Percentiles rank a stretch among this genome's conserved stretches.
These are phyloP conservation scores for Pomacea canaliculata DNA, from an alignment of 2,888 invertebrate species.

Conservation along the genomic window DNA sequence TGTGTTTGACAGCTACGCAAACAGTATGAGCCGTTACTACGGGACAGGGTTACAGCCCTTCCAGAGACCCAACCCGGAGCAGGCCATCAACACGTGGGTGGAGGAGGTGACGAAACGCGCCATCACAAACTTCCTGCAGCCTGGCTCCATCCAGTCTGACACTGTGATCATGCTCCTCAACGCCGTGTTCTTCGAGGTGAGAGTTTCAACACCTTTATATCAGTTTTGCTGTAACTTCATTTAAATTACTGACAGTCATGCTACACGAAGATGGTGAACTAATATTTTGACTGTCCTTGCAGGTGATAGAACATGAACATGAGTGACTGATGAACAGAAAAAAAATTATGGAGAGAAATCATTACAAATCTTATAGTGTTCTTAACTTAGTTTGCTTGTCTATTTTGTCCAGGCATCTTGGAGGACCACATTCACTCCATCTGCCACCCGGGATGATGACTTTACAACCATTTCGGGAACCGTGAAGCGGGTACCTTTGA, in stretches of 20 bases:
- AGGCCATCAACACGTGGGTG: slow-evolving; percentile 19
- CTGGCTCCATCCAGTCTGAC: slow-evolving; percentile 4
- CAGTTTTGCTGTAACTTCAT: too few species aligned
- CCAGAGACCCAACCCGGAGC: slow-evolving; percentile 12
- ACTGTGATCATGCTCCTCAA: slow-evolving; percentile 15
- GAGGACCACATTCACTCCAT: neutral
- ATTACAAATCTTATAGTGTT: too few species aligned
- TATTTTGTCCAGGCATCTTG: neutral
- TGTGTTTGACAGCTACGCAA: too few species aligned
- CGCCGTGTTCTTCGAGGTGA: slow-evolving; percentile 19
- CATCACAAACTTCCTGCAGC: slow-evolving; percentile 14
- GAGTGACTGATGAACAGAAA: too few species aligned
- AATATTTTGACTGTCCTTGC: too few species aligned
- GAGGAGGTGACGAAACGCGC: slow-evolving; percentile 9
- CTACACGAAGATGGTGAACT: too few species aligned
- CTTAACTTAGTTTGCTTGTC: too few species aligned
- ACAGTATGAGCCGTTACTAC: neutral
- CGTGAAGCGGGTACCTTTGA: neutral
- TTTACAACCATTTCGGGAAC: neutral
- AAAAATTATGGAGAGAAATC: too few species aligned
- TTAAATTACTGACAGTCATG: too few species aligned
- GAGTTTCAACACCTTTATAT: too few species aligned
- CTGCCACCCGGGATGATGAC: neutral
- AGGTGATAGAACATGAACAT: too few species aligned
- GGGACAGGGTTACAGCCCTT: slow-evolving; percentile 1